Evolutionary conservation across 2,113 vertebrate species (phyloP).

Genomic region (Camelus bactrianus): DNA sequence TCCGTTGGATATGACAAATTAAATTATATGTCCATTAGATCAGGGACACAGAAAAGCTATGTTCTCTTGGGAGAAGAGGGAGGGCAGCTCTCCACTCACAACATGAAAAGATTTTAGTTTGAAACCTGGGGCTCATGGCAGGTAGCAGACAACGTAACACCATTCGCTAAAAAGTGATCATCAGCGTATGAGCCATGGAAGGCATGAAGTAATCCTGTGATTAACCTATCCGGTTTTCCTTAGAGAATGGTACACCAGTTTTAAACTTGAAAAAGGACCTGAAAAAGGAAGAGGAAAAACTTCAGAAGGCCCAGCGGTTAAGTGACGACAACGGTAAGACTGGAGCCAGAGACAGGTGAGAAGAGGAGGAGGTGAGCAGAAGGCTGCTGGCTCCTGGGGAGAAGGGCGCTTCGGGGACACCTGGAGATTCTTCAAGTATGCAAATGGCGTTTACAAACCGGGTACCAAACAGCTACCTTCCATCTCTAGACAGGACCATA

Average conservation of each 20-base stretch:
- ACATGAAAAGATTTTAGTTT: not conserved
- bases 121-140: not conserved
- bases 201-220: not conserved
- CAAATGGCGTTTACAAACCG: fast-evolving
- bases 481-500: not conserved
- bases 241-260: not conserved
- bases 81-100: not conserved
- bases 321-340: fast-evolving
- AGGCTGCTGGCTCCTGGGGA: too few relatives aligned
- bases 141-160: not conserved
- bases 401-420: too few relatives aligned
- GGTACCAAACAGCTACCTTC: not conserved
- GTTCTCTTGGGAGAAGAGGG: not conserved
- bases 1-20: conserved; percentile 8
- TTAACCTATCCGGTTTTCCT: not conserved
- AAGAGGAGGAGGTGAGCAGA: not conserved
- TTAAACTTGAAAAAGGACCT: not conserved
- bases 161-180: not conserved
- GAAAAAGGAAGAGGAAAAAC: not conserved
- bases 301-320: not conserved
- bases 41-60: not conserved
- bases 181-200: not conserved
- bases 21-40: conserved; percentile 45
- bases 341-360: fast-evolving
- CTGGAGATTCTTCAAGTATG: fast-evolving